Conservation (phyloP, 2,888 invertebrate species). For the Disparrhopalites patrizii region DNA sequence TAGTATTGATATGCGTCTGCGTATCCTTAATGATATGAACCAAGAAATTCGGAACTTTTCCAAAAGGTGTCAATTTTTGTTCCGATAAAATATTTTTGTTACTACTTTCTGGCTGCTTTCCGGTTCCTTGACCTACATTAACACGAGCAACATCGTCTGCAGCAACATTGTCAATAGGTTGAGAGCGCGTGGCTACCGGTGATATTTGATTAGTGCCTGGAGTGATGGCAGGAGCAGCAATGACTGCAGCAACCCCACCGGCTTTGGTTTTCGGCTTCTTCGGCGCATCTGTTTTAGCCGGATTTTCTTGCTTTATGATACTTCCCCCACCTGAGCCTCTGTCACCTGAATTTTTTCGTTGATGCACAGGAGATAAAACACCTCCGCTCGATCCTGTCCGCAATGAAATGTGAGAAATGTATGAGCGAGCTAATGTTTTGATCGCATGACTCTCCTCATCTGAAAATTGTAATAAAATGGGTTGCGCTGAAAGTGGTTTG, state of each 20-base stretch:
- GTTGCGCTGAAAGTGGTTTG: background rate
- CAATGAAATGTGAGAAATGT: slow-evolving; percentile 2
- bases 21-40: slow-evolving; percentile 25
- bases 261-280: no score
- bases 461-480: background rate
- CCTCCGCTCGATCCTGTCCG: background rate
- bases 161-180: no score
- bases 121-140: background rate
- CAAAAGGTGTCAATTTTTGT: slow-evolving; percentile 33
- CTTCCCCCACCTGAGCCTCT: background rate
- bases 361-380: background rate
- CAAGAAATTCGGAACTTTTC: slow-evolving; percentile 42
- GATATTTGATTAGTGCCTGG: no score
- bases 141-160: no score
- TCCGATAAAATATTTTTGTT: slow-evolving; percentile 15
- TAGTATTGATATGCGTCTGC: background rate
- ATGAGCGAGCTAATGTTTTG: slow-evolving; percentile 6
- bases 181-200: no score
- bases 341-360: background rate
- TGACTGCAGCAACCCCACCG: no score
- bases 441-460: slow-evolving; percentile 11
- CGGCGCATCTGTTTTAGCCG: background rate
- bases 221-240: no score
- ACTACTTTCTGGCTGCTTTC: background rate
- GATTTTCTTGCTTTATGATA: background rate